Percentiles rank a stretch among this genome's conserved stretches.
Evolutionary conservation across 92 coral and sea anemone genomes (phyloP).

Genomic region (Palythoa grandis): DNA sequence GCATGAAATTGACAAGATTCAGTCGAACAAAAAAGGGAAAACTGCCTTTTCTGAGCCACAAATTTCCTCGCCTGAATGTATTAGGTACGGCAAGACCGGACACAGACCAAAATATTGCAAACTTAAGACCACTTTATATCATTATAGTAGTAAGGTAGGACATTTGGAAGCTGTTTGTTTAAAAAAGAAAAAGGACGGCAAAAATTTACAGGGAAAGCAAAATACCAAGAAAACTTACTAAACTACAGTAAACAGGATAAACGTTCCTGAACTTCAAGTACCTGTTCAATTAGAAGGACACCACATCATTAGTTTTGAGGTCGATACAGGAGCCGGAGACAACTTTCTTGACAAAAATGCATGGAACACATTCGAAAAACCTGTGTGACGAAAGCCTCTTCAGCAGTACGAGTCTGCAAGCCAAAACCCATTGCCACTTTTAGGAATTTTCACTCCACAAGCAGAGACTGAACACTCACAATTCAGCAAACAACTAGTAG

Average conservation of each 20-base stretch:
- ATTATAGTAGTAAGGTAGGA: conserved; percentile 27
- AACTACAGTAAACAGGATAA: conserved; percentile 27
- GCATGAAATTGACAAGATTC: conserved; percentile 21
- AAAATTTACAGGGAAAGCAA: not conserved
- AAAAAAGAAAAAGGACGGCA: conserved; percentile 1
- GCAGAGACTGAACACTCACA: conserved; percentile 12
- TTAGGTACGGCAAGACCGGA: conserved; percentile 23
- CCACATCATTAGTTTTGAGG: conserved; percentile 12
- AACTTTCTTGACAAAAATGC: conserved; percentile 15
- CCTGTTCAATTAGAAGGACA: conserved; percentile 23
- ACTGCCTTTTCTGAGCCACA: conserved; percentile 27
- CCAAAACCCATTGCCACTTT: conserved; percentile 15
- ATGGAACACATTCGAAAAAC: conserved; percentile 17
- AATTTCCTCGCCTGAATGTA: conserved; percentile 27
- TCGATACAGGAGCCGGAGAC: conserved; percentile 12
- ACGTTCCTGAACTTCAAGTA: conserved; percentile 20
- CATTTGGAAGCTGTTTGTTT: conserved; percentile 38
- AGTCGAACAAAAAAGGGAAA: conserved; percentile 24
- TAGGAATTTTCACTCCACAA: not conserved
- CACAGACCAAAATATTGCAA: conserved; percentile 28
- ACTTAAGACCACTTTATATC: conserved; percentile 1
- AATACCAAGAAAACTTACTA: not conserved
- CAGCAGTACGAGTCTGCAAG: not conserved
- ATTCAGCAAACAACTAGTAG: not conserved
- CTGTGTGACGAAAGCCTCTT: not conserved